Base-by-base conservation (phyloP, 2,888 invertebrate species). In the Tillus elongatus region DNA sequence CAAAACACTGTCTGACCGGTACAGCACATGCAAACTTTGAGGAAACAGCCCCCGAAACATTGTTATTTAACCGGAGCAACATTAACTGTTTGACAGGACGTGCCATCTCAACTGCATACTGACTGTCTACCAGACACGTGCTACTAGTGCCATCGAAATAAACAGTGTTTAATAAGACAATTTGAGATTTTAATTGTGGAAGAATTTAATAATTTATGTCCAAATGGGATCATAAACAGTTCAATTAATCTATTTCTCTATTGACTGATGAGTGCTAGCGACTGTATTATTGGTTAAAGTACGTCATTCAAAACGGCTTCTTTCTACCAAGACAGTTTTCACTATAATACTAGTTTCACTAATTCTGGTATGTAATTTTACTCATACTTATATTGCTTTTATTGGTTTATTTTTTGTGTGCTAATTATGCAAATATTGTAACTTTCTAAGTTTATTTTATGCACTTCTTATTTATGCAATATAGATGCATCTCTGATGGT, bases 301-400 rank as follows among this genome's bases (percentile, higher is more conserved):
- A 37, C 27, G 38, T 30, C 36, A 14, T 36, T 42, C 49, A 50
- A 48, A 41, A 51, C 51, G 51, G 51, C 48, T 45, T 41, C 43
- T 40, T 40, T 40, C 38, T 40, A 39, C 33, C 47, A 43, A 46
- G 47, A 49, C 19, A 37, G 28, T 37, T 45, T 40, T 45, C 44
- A 41, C 43, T 46, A 36, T 29, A 44, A 39, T 32, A 40, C 49
- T 36, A 49, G 41, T 49, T 45, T 48, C 30, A 47, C 45, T 29
- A 42, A 45, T 45, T 54, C 53, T 46, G 52, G 52, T 52, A 52
- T 36, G 52, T 52, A 35, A 12, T 19, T 19, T 19, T 8, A 19
- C n/a, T 19, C 6, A 19, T 19, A 8, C n/a, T 19, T 19, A 6
- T n/a, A 6, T 19, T n/a, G 24, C n/a, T n/a, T n/a, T n/a, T n/a